Evolutionary conservation across 2,113 vertebrate species (phyloP), one percentile per base, ranked within the genome.

Genomic region (Tympanuchus pallidicinctus): DNA sequence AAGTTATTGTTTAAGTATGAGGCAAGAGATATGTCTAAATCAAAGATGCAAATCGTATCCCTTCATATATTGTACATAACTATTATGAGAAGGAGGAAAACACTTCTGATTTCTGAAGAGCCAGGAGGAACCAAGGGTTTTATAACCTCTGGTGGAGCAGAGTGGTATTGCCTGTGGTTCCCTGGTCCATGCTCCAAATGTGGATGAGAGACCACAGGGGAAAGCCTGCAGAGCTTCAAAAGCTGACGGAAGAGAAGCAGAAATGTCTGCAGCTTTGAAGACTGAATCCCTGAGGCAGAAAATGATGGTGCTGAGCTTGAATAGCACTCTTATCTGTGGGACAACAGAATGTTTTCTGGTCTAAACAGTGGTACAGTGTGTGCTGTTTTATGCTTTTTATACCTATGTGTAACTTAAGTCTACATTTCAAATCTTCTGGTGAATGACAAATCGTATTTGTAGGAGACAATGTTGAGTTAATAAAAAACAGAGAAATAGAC

Each of bases 321-420:
- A 80, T 32, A 96, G 66, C 0, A 16, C 92, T 97, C 92, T 94
- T 86, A 71, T 94, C 92, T 94, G 65, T 88, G 89, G 84, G 93
- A 90, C 96, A 94, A 90, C 91, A 93, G 69, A 85, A 69, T 90
- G 85, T 93, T 95, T 96, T 89, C 95, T 93, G 74, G 92, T 91
- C 80, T 95, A 63, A 95, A 95, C 94, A 95, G 96, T 96, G 95
- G 91, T 95, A 95, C 96, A 40, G 48, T 94, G 87, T 96, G 95
- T 97, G 95, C 96, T 96, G 94, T 90, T 93, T 97, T 89, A 93
- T 88, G 95, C 94, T 96, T 98, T 97, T 95, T 97, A 95, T 96
- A 97, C 95, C 79, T 96, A 96, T 96, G 93, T 98, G 97, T 97
- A 97, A 98, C 97, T 95, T 96, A 96, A 97, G 94, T 97, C 97